phyloP scores from a whole-genome alignment of 2,888 invertebrate species.

The Drosophila mercatorum region DNA sequence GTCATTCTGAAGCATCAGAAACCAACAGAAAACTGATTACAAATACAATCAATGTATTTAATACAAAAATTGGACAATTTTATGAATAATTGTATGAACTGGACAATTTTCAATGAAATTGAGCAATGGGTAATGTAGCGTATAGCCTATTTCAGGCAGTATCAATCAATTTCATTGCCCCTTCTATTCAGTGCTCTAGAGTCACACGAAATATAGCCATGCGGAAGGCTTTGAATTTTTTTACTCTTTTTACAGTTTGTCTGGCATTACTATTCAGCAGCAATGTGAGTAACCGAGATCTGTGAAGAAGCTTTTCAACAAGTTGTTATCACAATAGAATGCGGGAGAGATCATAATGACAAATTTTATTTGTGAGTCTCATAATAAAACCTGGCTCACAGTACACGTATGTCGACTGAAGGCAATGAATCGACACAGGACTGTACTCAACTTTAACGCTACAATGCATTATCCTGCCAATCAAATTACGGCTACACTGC shows the following conservation, averaged over 20 bases:
- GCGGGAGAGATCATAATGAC: background rate
- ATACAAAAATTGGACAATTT: too few species aligned
- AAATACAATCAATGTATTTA: background rate
- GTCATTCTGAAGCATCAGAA: background rate
- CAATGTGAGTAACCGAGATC: background rate
- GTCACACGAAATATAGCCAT: background rate
- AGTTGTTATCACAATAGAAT: background rate
- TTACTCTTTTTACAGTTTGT: background rate
- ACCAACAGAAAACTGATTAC: background rate
- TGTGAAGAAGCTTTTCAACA: too few species aligned
- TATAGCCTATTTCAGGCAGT: too few species aligned
- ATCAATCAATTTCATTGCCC: too few species aligned
- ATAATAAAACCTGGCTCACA: background rate
- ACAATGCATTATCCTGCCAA: background rate
- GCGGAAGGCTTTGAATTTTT: background rate
- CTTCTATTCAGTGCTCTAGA: background rate
- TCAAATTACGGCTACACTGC: too few species aligned
- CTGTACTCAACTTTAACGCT: background rate
- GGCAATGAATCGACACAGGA: background rate
- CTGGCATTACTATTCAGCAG: fast-evolving
- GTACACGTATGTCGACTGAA: background rate
- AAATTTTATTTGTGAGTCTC: background rate
- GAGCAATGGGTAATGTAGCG: too few species aligned
- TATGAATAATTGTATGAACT: too few species aligned
- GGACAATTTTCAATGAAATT: background rate